Percentiles rank a stretch among this genome's conserved stretches.
These are phyloP conservation scores for Tapirus indicus DNA, from an alignment of 2,797 vertebrate species.

Conservation along the genomic window DNA sequence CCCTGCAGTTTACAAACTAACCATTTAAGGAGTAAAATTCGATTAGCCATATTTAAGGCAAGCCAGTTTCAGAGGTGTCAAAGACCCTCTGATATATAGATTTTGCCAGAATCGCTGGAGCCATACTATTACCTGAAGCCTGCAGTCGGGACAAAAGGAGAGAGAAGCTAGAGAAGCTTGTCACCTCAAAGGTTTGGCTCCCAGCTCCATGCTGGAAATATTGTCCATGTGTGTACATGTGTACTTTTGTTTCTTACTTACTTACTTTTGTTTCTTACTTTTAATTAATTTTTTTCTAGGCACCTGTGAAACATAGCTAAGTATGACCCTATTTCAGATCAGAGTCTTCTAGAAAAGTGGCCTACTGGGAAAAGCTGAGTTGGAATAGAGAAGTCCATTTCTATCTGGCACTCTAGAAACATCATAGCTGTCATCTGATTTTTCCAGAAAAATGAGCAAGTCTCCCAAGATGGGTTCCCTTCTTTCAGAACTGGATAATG, in stretches of 20 bases:
- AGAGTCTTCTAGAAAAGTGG: constrained; percentile 28
- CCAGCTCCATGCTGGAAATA: background rate
- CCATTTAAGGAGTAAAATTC: background rate
- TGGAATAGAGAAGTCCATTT: background rate
- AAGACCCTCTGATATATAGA: background rate
- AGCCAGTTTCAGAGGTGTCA: background rate
- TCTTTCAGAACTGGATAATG: background rate
- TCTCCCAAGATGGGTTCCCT: background rate
- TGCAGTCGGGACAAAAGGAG: background rate
- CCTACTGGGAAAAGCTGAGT: background rate
- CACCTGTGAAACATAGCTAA: background rate
- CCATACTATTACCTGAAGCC: background rate
- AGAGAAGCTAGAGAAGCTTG: background rate
- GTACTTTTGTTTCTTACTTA: background rate
- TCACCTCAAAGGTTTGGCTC: background rate
- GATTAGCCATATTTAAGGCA: background rate
- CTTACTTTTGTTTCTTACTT: background rate
- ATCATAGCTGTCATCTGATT: background rate
- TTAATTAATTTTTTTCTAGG: background rate
- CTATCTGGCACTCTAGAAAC: constrained; percentile 19
- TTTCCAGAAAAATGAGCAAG: constrained; percentile 47
- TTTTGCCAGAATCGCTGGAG: background rate
- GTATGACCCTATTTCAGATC: constrained; percentile 13
- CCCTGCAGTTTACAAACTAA: background rate
- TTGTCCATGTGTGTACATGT: fast-evolving